Conservation (phyloP, 2,113 vertebrate species). For the Onychostruthus taczanowskii region DNA sequence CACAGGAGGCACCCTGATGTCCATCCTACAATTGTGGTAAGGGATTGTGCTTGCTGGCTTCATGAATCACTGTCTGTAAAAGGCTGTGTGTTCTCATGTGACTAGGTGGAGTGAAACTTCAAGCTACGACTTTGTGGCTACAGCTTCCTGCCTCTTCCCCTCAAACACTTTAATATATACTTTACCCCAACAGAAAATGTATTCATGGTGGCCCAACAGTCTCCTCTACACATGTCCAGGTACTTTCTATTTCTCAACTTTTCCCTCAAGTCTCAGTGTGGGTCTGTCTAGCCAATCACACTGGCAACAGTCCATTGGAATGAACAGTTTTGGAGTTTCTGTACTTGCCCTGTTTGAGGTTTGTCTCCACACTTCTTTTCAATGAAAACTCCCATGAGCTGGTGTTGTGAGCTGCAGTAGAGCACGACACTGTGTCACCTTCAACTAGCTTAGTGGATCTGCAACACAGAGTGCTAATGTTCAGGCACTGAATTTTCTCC, state of each 20-base stretch:
- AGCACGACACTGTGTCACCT: background rate
- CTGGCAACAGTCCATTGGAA: background rate
- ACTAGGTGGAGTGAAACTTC: background rate
- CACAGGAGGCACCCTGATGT: background rate
- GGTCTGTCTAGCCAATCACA: background rate
- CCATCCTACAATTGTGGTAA: background rate
- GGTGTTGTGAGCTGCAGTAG: background rate
- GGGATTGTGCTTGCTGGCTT: background rate
- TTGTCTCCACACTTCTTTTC: background rate
- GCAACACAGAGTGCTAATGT: background rate
- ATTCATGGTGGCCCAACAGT: background rate
- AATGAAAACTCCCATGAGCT: background rate
- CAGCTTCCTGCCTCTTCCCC: background rate
- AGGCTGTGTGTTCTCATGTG: fast-evolving
- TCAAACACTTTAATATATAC: background rate
- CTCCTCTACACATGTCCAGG: background rate
- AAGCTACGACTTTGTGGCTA: background rate
- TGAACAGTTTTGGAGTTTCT: background rate
- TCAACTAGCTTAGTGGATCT: background rate
- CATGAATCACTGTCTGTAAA: background rate
- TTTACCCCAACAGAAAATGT: background rate
- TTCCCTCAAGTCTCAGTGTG: background rate
- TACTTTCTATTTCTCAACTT: background rate
- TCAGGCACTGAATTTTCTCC: background rate
- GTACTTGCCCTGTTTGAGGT: background rate